Evolutionary conservation across 2,113 vertebrate species (phyloP).

Genomic region (Ailuropoda melanoleuca): DNA sequence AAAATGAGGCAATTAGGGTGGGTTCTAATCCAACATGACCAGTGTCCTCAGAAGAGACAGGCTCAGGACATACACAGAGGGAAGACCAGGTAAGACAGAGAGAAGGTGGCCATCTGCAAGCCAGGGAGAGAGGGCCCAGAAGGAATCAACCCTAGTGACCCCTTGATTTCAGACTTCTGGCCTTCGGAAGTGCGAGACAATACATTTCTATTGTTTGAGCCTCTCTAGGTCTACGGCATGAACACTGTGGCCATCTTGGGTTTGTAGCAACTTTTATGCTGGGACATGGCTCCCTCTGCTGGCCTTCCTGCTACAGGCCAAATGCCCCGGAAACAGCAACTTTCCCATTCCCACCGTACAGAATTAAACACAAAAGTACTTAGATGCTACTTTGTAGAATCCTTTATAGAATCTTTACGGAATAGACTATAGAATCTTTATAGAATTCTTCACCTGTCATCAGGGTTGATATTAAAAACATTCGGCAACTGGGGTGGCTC

Average conservation of each 20-base stretch:
- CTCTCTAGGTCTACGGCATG: accelerated
- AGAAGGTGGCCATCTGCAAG: background rate
- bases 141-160: background rate
- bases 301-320: background rate
- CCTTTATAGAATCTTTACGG: background rate
- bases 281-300: conserved; percentile 40
- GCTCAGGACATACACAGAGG: background rate
- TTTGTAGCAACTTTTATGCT: background rate
- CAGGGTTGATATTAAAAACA: background rate
- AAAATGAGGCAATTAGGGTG: background rate
- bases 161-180: background rate
- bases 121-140: background rate
- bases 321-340: background rate
- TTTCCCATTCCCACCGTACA: background rate
- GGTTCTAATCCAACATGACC: background rate
- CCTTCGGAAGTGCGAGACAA: background rate
- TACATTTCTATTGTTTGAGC: background rate
- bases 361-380: background rate
- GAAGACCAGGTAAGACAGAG: accelerated
- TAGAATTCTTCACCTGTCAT: background rate
- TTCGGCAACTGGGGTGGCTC: background rate
- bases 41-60: background rate
- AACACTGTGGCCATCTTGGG: accelerated
- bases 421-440: background rate
- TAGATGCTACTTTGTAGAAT: background rate